Evolutionary conservation across 2,113 vertebrate species (phyloP).

Genomic region (Takifugu flavidus): DNA sequence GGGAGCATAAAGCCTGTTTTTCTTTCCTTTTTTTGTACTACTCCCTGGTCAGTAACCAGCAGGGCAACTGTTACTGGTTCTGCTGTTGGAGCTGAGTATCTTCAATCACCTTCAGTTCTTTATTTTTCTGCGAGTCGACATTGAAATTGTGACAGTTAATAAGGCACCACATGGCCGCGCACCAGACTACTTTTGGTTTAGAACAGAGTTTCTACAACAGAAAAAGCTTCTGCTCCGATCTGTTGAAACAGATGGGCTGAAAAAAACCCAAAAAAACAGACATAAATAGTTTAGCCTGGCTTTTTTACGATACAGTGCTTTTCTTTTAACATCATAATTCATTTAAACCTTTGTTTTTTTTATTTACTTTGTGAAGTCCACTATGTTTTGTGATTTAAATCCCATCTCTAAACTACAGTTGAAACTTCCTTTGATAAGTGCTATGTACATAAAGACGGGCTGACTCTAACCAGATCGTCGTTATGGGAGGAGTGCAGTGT

Average conservation of each 20-base stretch:
- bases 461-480: too few relatives aligned
- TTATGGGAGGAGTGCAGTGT: constrained; percentile 16
- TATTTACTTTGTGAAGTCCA: not conserved
- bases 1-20: too few relatives aligned
- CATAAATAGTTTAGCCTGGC: not conserved
- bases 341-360: not conserved
- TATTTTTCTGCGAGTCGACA: not conserved
- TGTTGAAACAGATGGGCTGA: not conserved
- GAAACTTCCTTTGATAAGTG: too few relatives aligned
- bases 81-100: not conserved
- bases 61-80: too few relatives aligned
- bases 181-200: not conserved
- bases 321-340: not conserved
- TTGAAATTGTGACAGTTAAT: not conserved
- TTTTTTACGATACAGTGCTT: not conserved
- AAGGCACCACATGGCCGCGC: constrained; percentile 2
- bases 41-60: too few relatives aligned
- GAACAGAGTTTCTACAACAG: too few relatives aligned
- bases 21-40: too few relatives aligned
- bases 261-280: not conserved
- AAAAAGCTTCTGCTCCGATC: too few relatives aligned
- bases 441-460: too few relatives aligned
- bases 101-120: not conserved
- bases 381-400: not conserved
- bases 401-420: not conserved